Evolutionary conservation across 2,113 vertebrate species (phyloP), one percentile per base, ranked within the genome.

Genomic region (Tragulus kanchil): DNA sequence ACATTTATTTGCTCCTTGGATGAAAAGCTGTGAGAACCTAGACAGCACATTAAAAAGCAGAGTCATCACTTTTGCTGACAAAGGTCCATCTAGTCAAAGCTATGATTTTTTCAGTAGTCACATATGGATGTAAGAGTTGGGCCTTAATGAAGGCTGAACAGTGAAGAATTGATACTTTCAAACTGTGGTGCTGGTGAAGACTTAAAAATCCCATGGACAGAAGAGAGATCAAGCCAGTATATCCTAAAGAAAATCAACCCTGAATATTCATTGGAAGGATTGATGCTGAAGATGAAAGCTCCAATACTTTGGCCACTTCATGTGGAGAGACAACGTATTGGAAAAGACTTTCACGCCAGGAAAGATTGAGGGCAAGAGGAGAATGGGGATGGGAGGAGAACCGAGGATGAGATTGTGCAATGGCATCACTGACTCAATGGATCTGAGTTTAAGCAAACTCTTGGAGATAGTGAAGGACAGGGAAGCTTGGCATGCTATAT

Each of bases 71-170:
- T 73, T 73, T 73, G 21, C 11, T 21, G 45, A 45, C 11, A 45
- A 73, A 12, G 21, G 42, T 59, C 42, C 69, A 73, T 45, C 69
- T 73, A 25, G 42, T 45, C 12, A 45, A 73, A 73, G 21, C 11
- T 73, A 45, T 73, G 42, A 1, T 45, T 45, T 73, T 73, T 25
- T 21, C 69, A 45, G 8, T 73, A 73, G 21, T 73, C 11, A 45
- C 25, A 21, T 45, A 25, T 73, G 69, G 21, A 73, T 73, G 42
- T 73, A 6, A 73, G 21, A 73, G 36, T 45, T 45, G 21, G 69
- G 7, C 69, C 21, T 25, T 73, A 73, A 73, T 25, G 42, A 45
- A 73, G 25, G 42, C 5, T 73, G 42, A 73, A 6, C 0, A 0
- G 19, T 45, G 11, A 73, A 73, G 21, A 73, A 45, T 3, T 73